Base-by-base conservation (phyloP, 2,113 vertebrate genomes). In the Himantopus leucocephalus region DNA sequence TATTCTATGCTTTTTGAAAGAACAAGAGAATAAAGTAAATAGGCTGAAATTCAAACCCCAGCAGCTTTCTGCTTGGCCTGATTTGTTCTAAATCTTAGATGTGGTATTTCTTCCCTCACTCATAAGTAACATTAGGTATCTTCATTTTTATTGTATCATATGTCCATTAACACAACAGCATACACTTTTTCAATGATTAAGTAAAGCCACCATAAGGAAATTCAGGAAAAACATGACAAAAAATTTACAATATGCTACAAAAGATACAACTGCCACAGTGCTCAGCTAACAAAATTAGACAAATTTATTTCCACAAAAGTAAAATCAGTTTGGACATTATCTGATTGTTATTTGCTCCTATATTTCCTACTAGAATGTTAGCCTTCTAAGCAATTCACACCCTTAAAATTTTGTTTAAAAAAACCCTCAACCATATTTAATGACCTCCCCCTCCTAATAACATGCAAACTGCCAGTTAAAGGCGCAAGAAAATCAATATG, bases 401-500 rank as follows among this genome's bases (percentile, higher is more conserved):
- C 6, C 8, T 72, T 55, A 27, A 63, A 0, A 1, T 10, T 14
- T 27, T 8, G 18, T 67, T 62, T 56, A 2, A 53, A 34, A 18
- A 8, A 67, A 47, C 34, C 5, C 14, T 12, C 47, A 48, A 48
- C 47, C 1, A 19, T 12, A 34, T 30, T 30, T 52, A 29, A 79
- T 62, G 3, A n/a, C 3, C 7, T 35, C 5, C 4, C 13, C 7
- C n/a, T 41, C 22, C 2, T 29, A 8, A 0, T 5, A 59, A 37
- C 35, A 60, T 2, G 6, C 3, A 78, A 83, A 56, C 19, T 35
- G 3, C 6, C 18, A 6, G 18, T 23, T 58, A 62, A 82, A 80
- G 22, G 8, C 26, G 47, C 5, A 27, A 29, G 10, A 45, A 47
- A 68, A 75, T 13, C 29, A 41, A 4, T 35, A 13, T 21, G 1